These are phyloP conservation scores for Drosophila pallidifrons DNA, from an alignment of 1,140 invertebrate species.

Conservation along the genomic window DNA sequence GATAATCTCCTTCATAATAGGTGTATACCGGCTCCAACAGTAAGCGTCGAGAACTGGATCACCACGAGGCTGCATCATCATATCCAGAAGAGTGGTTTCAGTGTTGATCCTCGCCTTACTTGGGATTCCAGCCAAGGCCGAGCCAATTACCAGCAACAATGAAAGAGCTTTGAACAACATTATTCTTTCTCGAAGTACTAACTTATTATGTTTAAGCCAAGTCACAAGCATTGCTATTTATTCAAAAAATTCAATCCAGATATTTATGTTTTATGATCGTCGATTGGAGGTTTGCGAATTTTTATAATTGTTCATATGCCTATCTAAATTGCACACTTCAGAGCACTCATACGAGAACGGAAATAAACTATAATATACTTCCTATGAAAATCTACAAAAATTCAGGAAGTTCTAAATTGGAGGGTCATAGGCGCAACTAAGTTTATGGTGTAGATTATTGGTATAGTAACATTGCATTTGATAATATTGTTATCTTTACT, in stretches of 20 bases:
- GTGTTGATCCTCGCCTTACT: not conserved
- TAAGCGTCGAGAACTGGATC: constrained; percentile 1
- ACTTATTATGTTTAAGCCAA: constrained; percentile 18
- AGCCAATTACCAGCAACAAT: constrained; percentile 23
- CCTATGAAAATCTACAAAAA: not conserved
- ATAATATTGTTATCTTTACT: too few relatives aligned
- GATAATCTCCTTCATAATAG: constrained; percentile 21
- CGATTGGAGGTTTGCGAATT: not conserved
- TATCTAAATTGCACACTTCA: not conserved
- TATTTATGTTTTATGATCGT: constrained; percentile 15
- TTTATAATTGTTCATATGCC: not conserved
- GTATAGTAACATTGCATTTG: not conserved
- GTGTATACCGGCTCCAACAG: constrained; percentile 49
- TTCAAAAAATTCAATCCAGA: not conserved
- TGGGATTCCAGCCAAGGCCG: constrained; percentile 4
- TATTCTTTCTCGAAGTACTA: constrained; percentile 14
- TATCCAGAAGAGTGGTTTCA: constrained; percentile 15
- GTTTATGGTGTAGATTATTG: not conserved
- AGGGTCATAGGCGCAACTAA: not conserved
- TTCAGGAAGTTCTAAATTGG: not conserved
- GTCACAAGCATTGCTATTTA: constrained; percentile 4
- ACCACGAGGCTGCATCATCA: constrained; percentile 11
- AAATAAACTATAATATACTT: not conserved
- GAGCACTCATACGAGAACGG: not conserved
- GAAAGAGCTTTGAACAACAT: constrained; percentile 30